Evolutionary conservation across 2,888 invertebrate species (phyloP).

Genomic region (Megamerina dolium): DNA sequence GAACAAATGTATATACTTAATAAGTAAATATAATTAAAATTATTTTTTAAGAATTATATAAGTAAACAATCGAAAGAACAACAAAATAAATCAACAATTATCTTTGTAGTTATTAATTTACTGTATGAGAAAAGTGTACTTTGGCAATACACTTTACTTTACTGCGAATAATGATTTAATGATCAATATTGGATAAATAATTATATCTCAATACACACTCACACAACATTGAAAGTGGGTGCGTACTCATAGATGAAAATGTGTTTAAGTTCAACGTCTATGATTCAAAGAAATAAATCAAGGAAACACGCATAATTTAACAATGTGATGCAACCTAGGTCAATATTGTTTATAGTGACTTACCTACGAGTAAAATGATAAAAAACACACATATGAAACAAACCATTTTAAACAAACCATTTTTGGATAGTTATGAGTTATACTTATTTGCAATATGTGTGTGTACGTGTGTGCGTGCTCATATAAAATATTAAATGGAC

Average conservation of each 20-base stretch:
- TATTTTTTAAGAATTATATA: background rate
- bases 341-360: slow-evolving; percentile 48
- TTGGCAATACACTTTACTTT: background rate
- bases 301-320: background rate
- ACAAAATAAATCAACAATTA: too few relatives aligned
- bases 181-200: background rate
- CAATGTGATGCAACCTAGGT: slow-evolving; percentile 34
- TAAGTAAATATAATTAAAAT: background rate
- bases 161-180: background rate
- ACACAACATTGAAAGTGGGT: background rate
- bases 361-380: slow-evolving; percentile 25
- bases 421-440: too few relatives aligned
- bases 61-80: too few relatives aligned
- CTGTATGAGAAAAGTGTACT: background rate
- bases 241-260: background rate
- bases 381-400: slow-evolving; percentile 17
- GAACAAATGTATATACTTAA: background rate
- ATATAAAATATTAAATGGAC: too few relatives aligned
- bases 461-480: too few relatives aligned
- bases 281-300: background rate
- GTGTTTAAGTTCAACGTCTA: too few relatives aligned
- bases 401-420: too few relatives aligned
- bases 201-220: background rate
- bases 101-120: background rate
- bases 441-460: too few relatives aligned